Percentiles rank a stretch among this genome's conserved stretches.
These are phyloP conservation scores for Drosophila gunungcola DNA, from an alignment of 1,140 invertebrate genomes.

Conservation along the genomic window DNA sequence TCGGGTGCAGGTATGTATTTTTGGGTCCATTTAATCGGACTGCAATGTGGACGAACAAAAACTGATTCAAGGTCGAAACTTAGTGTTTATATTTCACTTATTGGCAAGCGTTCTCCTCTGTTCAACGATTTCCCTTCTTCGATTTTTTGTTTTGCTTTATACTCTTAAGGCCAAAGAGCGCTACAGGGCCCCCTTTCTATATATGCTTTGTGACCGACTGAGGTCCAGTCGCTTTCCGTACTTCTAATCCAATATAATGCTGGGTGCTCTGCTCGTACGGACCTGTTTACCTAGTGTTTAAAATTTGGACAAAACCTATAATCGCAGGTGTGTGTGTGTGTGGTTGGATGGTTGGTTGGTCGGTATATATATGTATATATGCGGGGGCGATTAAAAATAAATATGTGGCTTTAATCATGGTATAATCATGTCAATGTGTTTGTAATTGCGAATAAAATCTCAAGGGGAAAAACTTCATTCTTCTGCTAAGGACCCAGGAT, in stretches of 20 bases:
- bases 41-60: constrained; percentile 64
- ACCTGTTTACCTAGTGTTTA: constrained; percentile 63
- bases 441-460: constrained; percentile 70
- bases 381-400: constrained; percentile 46
- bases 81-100: constrained; percentile 56
- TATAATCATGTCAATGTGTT: constrained; percentile 38
- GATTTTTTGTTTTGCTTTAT: constrained; percentile 37
- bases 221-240: constrained; percentile 29
- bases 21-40: constrained; percentile 14
- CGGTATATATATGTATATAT: constrained; percentile 27
- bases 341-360: constrained; percentile 20
- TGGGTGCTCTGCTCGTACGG: constrained; percentile 48
- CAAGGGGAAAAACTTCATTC: constrained; percentile 49
- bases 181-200: constrained; percentile 49
- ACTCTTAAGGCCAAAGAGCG: constrained; percentile 65
- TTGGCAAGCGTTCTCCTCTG: constrained; percentile 68
- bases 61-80: constrained; percentile 74
- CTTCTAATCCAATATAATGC: constrained; percentile 46
- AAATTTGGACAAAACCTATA: constrained; percentile 69
- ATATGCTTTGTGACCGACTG: constrained; percentile 55
- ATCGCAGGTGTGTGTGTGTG: constrained; percentile 31
- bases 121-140: constrained; percentile 33
- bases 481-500: constrained; percentile 41
- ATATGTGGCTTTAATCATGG: constrained; percentile 64
- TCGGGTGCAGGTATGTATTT: constrained; percentile 1